Percentiles rank a stretch among this genome's conserved stretches.
phyloP scores from a whole-genome alignment of 92 coral and sea anemone genomes.

The Parazoanthus swiftii region DNA sequence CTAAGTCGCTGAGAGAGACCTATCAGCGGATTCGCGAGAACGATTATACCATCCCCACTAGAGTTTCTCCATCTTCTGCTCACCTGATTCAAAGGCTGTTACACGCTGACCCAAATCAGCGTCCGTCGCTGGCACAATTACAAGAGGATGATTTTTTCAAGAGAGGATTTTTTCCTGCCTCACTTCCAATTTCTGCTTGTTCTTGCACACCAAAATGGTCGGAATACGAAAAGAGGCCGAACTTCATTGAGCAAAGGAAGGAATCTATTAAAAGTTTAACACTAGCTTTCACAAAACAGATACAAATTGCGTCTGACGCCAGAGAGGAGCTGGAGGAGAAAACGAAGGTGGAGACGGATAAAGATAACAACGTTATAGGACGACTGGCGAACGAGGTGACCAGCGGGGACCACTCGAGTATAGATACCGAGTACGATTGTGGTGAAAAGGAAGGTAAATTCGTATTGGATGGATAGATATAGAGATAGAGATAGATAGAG shows the following conservation, averaged over 20 bases:
- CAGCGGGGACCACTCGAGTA: not conserved
- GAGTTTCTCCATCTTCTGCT: constrained; percentile 86
- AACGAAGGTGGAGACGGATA: constrained; percentile 25
- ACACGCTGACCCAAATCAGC: constrained; percentile 77
- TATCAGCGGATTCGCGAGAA: constrained; percentile 87
- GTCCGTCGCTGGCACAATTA: constrained; percentile 76
- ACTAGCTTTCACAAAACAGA: constrained; percentile 67
- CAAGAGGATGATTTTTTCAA: constrained; percentile 92
- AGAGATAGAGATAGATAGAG: too few relatives aligned
- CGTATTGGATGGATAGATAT: too few relatives aligned
- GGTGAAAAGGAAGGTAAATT: constrained; percentile 5
- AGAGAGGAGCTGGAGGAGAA: constrained; percentile 58
- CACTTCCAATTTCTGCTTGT: constrained; percentile 78
- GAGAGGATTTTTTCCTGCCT: constrained; percentile 82
- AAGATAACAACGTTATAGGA: constrained; percentile 20
- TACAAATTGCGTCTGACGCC: constrained; percentile 67
- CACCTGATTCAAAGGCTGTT: constrained; percentile 80
- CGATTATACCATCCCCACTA: constrained; percentile 85
- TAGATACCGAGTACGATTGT: not conserved
- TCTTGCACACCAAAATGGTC: constrained; percentile 85
- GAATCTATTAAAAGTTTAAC: constrained; percentile 65
- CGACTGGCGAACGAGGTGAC: constrained; percentile 4
- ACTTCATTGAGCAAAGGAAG: constrained; percentile 51
- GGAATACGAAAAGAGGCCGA: constrained; percentile 64
- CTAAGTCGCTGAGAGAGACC: constrained; percentile 89